Evolutionary conservation across 2,888 invertebrate species (phyloP).

Genomic region (Lycaena phlaeas): DNA sequence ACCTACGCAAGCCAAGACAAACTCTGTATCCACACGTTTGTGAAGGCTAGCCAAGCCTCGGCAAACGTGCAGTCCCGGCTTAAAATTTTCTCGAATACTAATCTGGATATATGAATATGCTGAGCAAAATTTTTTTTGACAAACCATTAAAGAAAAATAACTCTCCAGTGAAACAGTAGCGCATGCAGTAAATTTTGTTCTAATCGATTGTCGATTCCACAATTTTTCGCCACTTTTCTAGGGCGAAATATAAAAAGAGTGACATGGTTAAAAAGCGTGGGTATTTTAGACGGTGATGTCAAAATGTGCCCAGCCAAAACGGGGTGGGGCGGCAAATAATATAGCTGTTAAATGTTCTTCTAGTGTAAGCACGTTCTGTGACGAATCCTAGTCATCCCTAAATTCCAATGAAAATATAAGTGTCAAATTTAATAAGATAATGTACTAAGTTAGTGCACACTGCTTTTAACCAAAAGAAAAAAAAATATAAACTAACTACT

Average conservation of each 20-base stretch:
- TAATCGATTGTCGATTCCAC: slow-evolving; percentile 16
- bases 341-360: slow-evolving; percentile 41
- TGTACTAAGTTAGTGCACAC: slow-evolving; percentile 2
- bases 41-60: too few relatives aligned
- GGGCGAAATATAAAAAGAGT: slow-evolving; percentile 7
- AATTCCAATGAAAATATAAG: slow-evolving; percentile 17
- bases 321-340: slow-evolving; percentile 42
- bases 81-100: too few relatives aligned
- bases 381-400: slow-evolving; percentile 51
- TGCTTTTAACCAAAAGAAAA: background rate
- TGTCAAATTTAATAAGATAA: slow-evolving; percentile 1
- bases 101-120: too few relatives aligned
- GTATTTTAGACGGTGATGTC: too few relatives aligned
- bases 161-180: too few relatives aligned
- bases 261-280: too few relatives aligned
- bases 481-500: too few relatives aligned
- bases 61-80: too few relatives aligned
- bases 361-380: slow-evolving; percentile 52
- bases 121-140: too few relatives aligned
- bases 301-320: slow-evolving; percentile 5
- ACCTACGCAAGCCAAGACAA: too few relatives aligned
- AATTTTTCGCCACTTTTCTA: slow-evolving; percentile 7
- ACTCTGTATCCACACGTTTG: too few relatives aligned
- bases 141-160: too few relatives aligned
- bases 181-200: background rate